A percentile compares a stretch with the other conserved stretches of the same genome.
phyloP scores from a whole-genome alignment of 2,113 vertebrate species.

The Podarcis cretensis region DNA sequence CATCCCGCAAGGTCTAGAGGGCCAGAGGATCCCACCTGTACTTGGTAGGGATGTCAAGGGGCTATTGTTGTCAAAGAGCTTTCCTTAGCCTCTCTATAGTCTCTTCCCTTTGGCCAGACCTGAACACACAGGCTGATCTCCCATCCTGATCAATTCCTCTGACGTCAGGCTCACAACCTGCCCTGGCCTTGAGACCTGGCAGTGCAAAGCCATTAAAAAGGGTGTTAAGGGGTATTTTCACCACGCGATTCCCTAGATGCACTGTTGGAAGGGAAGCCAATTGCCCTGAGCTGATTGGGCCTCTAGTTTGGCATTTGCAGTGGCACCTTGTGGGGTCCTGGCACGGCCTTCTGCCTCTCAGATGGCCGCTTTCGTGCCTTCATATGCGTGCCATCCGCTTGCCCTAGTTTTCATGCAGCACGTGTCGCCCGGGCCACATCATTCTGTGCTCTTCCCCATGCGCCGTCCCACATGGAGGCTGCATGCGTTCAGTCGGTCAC shows the following conservation, averaged over 20 bases:
- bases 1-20: too few species aligned
- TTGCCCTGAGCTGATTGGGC: neutral
- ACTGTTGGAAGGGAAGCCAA: neutral
- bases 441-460: neutral
- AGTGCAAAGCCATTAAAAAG: neutral
- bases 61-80: neutral
- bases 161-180: neutral
- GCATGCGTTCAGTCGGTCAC: neutral
- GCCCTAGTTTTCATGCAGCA: conserved; percentile 8
- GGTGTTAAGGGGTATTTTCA: too few species aligned
- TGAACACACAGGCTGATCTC: neutral
- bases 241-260: neutral
- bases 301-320: neutral
- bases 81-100: neutral
- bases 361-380: neutral
- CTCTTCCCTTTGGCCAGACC: neutral
- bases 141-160: neutral
- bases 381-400: neutral
- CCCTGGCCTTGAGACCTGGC: too few species aligned
- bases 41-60: too few species aligned
- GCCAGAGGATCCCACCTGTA: too few species aligned
- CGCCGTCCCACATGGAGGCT: neutral
- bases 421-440: neutral
- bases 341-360: neutral
- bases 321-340: neutral